Evolutionary conservation across 2,888 invertebrate genomes (phyloP).

Genomic region (Xestia c-nigrum): DNA sequence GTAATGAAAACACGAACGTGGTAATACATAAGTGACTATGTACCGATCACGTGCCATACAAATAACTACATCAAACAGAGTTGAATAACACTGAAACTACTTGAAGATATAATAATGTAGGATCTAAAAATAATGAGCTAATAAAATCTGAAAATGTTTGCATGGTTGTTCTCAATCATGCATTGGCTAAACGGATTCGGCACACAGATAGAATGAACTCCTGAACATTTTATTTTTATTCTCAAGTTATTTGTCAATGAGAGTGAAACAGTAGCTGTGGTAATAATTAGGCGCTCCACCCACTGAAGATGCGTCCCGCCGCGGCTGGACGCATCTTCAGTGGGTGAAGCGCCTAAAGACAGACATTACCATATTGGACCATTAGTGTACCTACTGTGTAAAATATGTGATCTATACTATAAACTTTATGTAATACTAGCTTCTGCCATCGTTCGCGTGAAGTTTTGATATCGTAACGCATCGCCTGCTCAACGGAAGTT

Average conservation of each 20-base stretch:
- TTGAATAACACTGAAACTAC: slow-evolving; percentile 39
- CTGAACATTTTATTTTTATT: no score
- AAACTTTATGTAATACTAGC: no score
- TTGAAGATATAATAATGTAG: slow-evolving; percentile 2
- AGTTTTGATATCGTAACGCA: no score
- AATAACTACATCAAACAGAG: slow-evolving; percentile 6
- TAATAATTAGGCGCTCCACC: no score
- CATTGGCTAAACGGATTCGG: neutral
- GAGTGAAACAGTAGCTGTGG: neutral
- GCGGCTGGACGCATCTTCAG: no score
- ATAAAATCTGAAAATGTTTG: slow-evolving; percentile 6
- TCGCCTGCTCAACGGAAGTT: no score
- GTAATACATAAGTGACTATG: slow-evolving; percentile 9
- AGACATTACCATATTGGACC: no score
- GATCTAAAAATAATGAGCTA: slow-evolving; percentile 25
- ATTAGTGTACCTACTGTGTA: no score
- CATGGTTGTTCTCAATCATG: neutral
- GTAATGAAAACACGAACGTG: slow-evolving; percentile 37
- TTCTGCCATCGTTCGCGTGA: no score
- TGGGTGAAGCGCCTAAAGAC: no score
- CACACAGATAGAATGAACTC: neutral
- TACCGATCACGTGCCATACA: slow-evolving; percentile 26
- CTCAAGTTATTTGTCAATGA: neutral
- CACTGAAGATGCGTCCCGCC: no score
- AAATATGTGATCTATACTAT: no score